Evolutionary conservation across 2,888 invertebrate species (phyloP), one percentile per base, ranked within the genome.

Genomic region (Patella caerulea): DNA sequence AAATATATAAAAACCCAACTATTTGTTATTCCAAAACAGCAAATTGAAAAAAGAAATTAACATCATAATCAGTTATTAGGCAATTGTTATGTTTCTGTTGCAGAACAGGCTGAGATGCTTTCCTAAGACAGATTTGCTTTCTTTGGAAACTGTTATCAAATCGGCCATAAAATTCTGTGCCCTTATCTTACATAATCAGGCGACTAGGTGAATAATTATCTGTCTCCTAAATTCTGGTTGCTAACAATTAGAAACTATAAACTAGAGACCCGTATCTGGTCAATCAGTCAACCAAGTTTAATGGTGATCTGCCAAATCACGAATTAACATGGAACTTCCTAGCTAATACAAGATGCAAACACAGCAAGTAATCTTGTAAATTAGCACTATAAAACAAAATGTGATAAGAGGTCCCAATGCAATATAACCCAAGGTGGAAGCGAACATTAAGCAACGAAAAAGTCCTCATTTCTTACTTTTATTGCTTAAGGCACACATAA

Each of bases 141-240:
- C 45, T 45, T 3, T 24, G 14, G 24, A 24, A 65, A 65, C 65
- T 65, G 65, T 65, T 65, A 65, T 65, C 65, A 65, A 65, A 65
- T 65, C 65, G 19, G 65, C 65, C 19, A 65, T 65, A 65, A 65
- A 65, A 65, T 65, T 65, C 24, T 65, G 65, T 19, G 24, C 65
- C 65, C 19, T 65, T 65, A 65, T 65, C 65, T 65, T 65, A 65
- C 65, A 24, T 65, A 65, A 65, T 65, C 65, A 65, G 65, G 19
- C 24, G 24, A 65, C 65, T 65, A 24, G 9, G 65, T 65, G 65
- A 65, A 65, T 65, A 65, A 65, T 65, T 65, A 65, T 65, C 65
- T 65, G 65, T 65, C 65, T 65, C 65, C 65, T 65, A 65, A 65
- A 65, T 65, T 65, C 24, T 65, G 19, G 19, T 65, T 65, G 19